Evolutionary conservation across 2,113 vertebrate genomes (phyloP).

Genomic region (Enhydra lutris): DNA sequence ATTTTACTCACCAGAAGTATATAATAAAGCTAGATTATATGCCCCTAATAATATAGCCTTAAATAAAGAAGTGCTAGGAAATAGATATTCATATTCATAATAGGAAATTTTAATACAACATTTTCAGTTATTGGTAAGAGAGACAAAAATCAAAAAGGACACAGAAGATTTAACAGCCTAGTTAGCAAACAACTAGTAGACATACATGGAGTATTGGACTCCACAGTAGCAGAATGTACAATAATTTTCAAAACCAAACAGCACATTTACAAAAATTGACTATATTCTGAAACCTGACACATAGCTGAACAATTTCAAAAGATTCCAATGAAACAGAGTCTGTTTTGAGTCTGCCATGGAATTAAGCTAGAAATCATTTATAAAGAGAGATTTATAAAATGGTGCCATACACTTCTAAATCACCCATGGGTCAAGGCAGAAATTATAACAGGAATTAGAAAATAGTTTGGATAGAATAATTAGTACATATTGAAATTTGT

Average conservation of each 20-base stretch:
- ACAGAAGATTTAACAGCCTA: background rate
- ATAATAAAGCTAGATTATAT: background rate
- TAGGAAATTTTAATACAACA: background rate
- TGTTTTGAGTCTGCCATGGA: background rate
- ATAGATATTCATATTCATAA: background rate
- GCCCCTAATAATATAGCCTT: background rate
- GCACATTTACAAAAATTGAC: background rate
- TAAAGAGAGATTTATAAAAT: background rate
- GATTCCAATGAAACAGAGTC: background rate
- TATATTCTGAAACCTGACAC: background rate
- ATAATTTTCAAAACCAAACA: background rate
- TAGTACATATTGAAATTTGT: background rate
- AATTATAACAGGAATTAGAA: background rate
- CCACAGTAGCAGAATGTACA: background rate
- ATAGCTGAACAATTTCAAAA: background rate
- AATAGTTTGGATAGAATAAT: background rate
- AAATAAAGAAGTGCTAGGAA: background rate
- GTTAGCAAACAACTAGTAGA: background rate
- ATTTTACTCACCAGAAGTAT: background rate
- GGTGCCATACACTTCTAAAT: background rate
- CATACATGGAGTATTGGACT: background rate
- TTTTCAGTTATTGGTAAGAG: background rate
- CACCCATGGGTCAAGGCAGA: background rate
- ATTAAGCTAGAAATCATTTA: slow-evolving; percentile 18
- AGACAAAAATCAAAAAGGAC: background rate